A percentile compares a stretch with the other conserved stretches of the same genome.
These are phyloP conservation scores for Cnemophilus loriae DNA, from an alignment of 2,113 vertebrate genomes.

Conservation along the genomic window DNA sequence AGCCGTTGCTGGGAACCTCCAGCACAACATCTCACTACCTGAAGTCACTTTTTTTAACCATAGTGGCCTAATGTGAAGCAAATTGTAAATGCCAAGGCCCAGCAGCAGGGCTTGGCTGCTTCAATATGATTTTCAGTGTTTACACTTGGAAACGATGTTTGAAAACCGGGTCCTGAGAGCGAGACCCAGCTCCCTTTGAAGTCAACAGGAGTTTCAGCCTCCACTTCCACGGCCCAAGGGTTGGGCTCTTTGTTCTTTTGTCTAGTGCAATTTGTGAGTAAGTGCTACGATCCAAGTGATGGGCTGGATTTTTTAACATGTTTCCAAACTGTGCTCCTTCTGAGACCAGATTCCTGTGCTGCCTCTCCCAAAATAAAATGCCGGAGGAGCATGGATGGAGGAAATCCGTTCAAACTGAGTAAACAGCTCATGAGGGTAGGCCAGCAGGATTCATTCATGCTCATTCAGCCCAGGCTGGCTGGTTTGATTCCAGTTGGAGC, in stretches of 20 bases:
- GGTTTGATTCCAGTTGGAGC: constrained; percentile 69
- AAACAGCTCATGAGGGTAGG: constrained; percentile 55
- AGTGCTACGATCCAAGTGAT: background rate
- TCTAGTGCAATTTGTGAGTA: constrained; percentile 5
- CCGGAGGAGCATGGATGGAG: constrained; percentile 15
- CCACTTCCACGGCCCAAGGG: background rate
- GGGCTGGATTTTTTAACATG: background rate
- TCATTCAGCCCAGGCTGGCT: constrained; percentile 59
- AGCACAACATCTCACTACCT: background rate
- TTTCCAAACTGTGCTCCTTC: background rate
- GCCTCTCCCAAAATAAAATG: constrained; percentile 51
- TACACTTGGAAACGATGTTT: background rate
- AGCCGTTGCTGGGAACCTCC: background rate
- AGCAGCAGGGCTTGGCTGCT: background rate
- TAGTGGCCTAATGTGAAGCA: background rate
- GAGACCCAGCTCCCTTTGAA: constrained; percentile 15
- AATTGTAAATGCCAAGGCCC: background rate
- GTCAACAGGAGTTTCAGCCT: background rate
- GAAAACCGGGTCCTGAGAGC: background rate
- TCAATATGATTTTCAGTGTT: background rate
- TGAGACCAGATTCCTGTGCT: background rate
- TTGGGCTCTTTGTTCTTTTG: constrained; percentile 42
- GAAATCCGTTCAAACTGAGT: constrained; percentile 61
- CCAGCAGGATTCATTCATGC: constrained; percentile 69
- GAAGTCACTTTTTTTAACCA: background rate